phyloP scores from a whole-genome alignment of 92 coral and sea anemone genomes.

The Montipora capitata region DNA sequence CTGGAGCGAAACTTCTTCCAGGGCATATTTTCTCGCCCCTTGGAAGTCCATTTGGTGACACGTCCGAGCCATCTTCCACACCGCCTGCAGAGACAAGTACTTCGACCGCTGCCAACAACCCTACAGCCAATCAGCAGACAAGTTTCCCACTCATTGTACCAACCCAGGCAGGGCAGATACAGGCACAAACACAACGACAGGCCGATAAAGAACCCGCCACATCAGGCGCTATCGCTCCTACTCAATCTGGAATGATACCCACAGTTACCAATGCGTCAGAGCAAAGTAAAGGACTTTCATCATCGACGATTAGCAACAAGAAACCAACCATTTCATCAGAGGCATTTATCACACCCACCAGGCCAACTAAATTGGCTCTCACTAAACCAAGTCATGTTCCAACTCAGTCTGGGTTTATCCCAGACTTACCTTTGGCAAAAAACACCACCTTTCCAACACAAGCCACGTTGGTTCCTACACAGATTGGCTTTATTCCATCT shows the following conservation, averaged over 20 bases:
- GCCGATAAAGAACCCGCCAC: neutral
- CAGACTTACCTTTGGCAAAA: neutral
- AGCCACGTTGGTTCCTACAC: constrained; percentile 10
- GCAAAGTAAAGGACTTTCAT: neutral
- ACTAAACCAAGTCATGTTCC: neutral
- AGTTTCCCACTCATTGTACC: constrained; percentile 9
- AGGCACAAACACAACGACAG: neutral
- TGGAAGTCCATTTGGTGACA: constrained; percentile 35
- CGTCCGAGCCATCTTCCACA: neutral
- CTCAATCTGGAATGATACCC: constrained; percentile 52
- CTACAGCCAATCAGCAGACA: constrained; percentile 1
- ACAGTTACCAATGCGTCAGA: neutral
- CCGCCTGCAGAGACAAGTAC: neutral
- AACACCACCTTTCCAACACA: constrained; percentile 16
- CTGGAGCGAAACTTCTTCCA: constrained; percentile 58
- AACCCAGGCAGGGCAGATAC: constrained; percentile 33
- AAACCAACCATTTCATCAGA: neutral
- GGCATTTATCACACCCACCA: neutral
- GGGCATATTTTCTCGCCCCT: constrained; percentile 61
- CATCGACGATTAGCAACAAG: neutral
- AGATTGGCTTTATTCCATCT: constrained; percentile 10
- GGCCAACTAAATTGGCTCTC: neutral
- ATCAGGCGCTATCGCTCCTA: constrained; percentile 32
- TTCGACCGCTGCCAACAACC: neutral
- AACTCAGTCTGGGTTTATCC: constrained; percentile 32